Conservation (phyloP, 2,797 vertebrate species). For the Dipus sagitta region DNA sequence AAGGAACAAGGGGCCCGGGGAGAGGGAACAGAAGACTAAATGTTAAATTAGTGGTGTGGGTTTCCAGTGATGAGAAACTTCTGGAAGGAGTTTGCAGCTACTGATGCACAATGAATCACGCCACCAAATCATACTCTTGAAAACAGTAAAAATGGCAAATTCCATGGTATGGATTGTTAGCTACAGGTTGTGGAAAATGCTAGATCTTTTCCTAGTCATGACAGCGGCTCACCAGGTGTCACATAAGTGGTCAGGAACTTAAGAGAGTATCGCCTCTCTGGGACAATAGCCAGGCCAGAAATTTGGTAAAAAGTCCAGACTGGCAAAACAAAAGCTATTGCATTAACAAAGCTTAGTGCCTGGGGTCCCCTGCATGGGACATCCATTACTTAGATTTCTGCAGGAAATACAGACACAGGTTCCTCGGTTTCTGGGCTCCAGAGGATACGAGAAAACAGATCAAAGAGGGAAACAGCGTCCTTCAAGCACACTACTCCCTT, state of each 20-base stretch:
- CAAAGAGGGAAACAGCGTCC: accelerated
- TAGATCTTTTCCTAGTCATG: background rate
- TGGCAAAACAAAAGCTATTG: background rate
- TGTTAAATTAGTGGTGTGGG: background rate
- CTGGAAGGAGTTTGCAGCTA: background rate
- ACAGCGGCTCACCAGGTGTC: background rate
- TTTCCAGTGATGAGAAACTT: background rate
- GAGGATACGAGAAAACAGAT: too few species aligned
- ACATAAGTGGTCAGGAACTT: background rate
- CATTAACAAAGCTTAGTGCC: accelerated
- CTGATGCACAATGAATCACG: background rate
- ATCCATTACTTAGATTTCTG: accelerated
- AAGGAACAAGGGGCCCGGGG: background rate
- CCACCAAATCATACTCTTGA: too few species aligned
- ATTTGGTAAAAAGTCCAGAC: background rate
- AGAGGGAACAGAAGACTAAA: accelerated
- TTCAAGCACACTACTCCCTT: accelerated
- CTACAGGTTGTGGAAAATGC: background rate
- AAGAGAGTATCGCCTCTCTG: background rate
- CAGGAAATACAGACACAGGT: accelerated
- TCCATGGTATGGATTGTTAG: background rate
- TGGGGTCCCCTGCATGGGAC: accelerated
- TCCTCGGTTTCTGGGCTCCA: background rate
- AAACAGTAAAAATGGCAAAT: background rate
- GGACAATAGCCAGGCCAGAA: background rate